phyloP scores from a whole-genome alignment of 2,888 invertebrate species.

The Halictus quadricinctus region DNA sequence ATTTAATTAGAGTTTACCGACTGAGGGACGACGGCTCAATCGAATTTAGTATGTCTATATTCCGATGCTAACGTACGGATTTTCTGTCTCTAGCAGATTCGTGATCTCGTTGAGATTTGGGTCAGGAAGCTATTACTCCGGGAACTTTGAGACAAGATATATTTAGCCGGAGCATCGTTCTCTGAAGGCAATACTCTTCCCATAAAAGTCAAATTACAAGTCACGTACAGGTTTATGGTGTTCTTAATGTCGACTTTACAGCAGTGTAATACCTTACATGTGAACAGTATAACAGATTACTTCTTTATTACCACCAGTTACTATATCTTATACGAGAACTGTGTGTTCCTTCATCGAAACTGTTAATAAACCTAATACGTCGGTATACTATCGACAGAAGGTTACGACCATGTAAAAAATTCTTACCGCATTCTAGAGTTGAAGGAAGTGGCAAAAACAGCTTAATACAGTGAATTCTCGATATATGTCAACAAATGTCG shows the following conservation, averaged over 20 bases:
- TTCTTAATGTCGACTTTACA: not conserved
- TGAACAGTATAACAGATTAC: not conserved
- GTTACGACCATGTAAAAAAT: no score
- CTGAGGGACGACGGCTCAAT: constrained; percentile 43
- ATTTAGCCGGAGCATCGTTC: constrained; percentile 44
- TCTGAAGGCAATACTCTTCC: constrained; percentile 39
- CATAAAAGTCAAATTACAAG: constrained; percentile 36
- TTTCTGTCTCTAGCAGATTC: constrained; percentile 50
- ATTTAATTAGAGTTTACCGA: constrained; percentile 59
- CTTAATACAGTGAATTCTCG: no score
- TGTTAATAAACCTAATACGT: not conserved
- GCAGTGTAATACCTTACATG: not conserved
- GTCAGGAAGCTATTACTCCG: constrained; percentile 62
- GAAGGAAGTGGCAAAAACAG: no score
- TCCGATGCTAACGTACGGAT: constrained; percentile 33
- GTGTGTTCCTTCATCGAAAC: not conserved
- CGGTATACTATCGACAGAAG: no score
- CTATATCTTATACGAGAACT: not conserved
- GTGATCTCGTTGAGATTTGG: constrained; percentile 57
- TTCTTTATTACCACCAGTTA: not conserved
- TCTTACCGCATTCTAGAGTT: no score
- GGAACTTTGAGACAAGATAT: constrained; percentile 50
- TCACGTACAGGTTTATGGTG: constrained; percentile 20
- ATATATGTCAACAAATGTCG: no score
- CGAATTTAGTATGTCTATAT: constrained; percentile 54